A percentile compares a stretch with the other conserved stretches of the same genome.
phyloP scores from a whole-genome alignment of 2,113 vertebrate genomes.

The Odontophorus gujanensis region DNA sequence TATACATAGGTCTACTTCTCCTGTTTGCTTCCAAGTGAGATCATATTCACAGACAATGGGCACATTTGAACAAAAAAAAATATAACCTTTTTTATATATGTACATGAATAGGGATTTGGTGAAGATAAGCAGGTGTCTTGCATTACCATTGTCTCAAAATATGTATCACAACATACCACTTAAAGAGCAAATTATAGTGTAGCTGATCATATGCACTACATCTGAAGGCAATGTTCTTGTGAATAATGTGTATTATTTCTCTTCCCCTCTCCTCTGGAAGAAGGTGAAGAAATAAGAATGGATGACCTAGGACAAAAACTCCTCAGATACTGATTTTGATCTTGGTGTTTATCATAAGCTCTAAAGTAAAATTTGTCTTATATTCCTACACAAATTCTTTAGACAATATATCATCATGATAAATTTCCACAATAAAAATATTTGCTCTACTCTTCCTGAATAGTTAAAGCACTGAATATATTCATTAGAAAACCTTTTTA shows the following conservation, averaged over 20 bases:
- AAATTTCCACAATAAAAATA: neutral
- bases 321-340: neutral
- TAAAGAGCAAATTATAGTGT: constrained; percentile 51
- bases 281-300: neutral
- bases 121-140: neutral
- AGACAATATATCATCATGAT: neutral
- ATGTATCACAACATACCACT: constrained; percentile 13
- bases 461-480: neutral
- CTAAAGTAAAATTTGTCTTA: neutral
- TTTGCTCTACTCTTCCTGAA: neutral
- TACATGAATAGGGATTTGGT: neutral
- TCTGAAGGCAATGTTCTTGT: constrained; percentile 36
- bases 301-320: neutral
- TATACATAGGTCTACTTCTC: neutral
- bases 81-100: no score
- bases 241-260: neutral
- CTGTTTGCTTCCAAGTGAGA: constrained; percentile 10
- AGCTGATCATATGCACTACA: constrained; percentile 28
- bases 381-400: neutral
- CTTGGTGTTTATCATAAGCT: neutral
- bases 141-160: neutral
- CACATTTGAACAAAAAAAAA: constrained; percentile 10
- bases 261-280: neutral
- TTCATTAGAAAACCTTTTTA: neutral
- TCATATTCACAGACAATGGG: neutral